A percentile compares a stretch with the other conserved stretches of the same genome.
phyloP scores from a whole-genome alignment of 2,113 vertebrate species.

The Chloroceryle aenea region DNA sequence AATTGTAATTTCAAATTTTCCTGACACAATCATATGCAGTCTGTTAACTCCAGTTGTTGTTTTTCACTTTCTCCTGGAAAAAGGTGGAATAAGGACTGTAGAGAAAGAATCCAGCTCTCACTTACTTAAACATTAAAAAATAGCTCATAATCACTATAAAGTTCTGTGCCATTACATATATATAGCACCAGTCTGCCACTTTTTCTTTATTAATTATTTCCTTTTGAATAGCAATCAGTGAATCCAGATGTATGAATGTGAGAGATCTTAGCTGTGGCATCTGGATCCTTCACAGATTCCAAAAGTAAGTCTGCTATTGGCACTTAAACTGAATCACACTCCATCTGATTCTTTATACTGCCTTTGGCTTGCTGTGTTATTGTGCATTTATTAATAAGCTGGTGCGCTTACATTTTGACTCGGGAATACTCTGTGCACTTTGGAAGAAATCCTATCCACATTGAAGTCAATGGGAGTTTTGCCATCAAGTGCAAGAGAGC shows the following conservation, averaged over 20 bases:
- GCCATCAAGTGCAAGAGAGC: slow-evolving; percentile 7
- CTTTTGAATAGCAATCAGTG: slow-evolving; percentile 40
- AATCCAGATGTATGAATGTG: slow-evolving; percentile 55
- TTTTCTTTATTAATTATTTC: slow-evolving; percentile 70
- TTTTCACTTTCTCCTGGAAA: slow-evolving; percentile 28
- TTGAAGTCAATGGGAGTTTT: slow-evolving; percentile 58
- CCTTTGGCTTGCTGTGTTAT: slow-evolving; percentile 47
- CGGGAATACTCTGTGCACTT: slow-evolving; percentile 40
- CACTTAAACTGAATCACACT: slow-evolving; percentile 44
- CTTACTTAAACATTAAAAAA: slow-evolving; percentile 26
- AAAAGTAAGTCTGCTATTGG: slow-evolving; percentile 54
- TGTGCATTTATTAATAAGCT: slow-evolving; percentile 55
- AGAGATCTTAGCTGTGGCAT: slow-evolving; percentile 43
- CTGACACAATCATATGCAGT: background rate
- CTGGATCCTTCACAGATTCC: slow-evolving; percentile 36
- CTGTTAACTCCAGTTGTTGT: background rate
- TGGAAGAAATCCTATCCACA: slow-evolving; percentile 62
- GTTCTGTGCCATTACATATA: slow-evolving; percentile 8
- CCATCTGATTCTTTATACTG: slow-evolving; percentile 2
- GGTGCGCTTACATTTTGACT: slow-evolving; percentile 12
- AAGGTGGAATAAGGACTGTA: background rate
- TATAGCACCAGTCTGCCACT: slow-evolving; percentile 47
- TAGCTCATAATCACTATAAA: slow-evolving; percentile 25
- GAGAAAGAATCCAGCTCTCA: slow-evolving; percentile 10
- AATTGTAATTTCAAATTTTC: background rate